Base-by-base conservation (phyloP, 1,140 invertebrate species). In the Nebria ingens region DNA sequence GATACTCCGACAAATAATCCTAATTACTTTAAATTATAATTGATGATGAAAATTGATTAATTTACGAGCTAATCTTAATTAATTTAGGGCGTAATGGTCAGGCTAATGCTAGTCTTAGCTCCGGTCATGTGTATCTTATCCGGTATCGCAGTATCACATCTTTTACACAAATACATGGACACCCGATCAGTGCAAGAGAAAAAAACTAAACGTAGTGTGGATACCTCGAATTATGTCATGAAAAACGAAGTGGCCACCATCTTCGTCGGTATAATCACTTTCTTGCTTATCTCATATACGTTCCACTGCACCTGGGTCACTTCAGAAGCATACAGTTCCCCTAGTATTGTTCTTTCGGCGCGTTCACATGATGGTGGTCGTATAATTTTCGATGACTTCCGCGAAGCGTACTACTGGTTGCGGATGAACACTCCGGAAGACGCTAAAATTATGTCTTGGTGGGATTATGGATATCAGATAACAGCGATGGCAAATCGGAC, bases 391-490 rank as follows among this genome's bases (percentile, higher is more conserved):
- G 90, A 93, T 72, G 93, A 98, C 76, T 98, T 98, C 73, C 82
- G 96, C 62, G 96, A 98, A 76, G 93, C 94, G 19, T 98, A 98
- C 75, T 96, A 93, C 66, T 97, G 96, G 95, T 77, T 98, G 53
- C 84, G 93, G 69, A 94, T 96, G 84, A 98, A 98, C 69, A 98
- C 96, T 13, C 86, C 92, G 1, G 84, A 89, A 75, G 86, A 97
- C 76, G 86, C 94, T 2, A 90, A 92, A 74, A 85, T 98, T 34
- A 98, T 98, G 96, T 97, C 93, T 1, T 98, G 96, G 96, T 98
- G 96, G 96, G 96, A 98, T 84, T 98, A 98, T 74, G 96, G 96
- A 3, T 98, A 98, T 75, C 96, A 98, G 75, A 98, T 98, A 75
- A 97, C 95, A 19, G 93, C 93, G 12, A 98, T 98, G 94, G 95